These are phyloP conservation scores for Prorops nasuta DNA, from an alignment of 1,140 invertebrate species.

Conservation along the genomic window DNA sequence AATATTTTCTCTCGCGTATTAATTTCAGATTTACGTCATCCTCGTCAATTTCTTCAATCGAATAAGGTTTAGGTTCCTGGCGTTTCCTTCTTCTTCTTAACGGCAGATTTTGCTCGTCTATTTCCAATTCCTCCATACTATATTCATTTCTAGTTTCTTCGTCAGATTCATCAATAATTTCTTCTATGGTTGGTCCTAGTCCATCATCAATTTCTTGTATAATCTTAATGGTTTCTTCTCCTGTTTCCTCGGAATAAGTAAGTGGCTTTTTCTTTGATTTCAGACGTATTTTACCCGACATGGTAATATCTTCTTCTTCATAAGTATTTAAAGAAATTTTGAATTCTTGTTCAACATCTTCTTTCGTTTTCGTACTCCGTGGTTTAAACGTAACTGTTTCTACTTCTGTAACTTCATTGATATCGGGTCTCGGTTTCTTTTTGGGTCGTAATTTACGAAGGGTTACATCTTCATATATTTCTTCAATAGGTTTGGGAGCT, in stretches of 20 bases:
- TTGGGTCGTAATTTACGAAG: constrained; percentile 69
- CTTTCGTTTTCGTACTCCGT: constrained; percentile 69
- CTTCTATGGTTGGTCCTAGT: constrained; percentile 66
- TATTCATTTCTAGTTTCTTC: constrained; percentile 64
- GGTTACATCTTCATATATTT: constrained; percentile 70
- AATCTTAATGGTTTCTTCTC: constrained; percentile 71
- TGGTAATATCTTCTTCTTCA: constrained; percentile 81
- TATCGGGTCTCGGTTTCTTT: constrained; percentile 62
- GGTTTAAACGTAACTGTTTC: constrained; percentile 76
- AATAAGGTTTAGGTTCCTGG: neutral
- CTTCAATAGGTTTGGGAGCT: constrained; percentile 62
- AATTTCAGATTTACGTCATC: constrained; percentile 59
- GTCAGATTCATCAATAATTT: constrained; percentile 65
- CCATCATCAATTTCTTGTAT: constrained; percentile 68
- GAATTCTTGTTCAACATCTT: constrained; percentile 84
- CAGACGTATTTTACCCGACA: constrained; percentile 79
- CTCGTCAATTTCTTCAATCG: constrained; percentile 50
- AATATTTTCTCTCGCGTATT: constrained; percentile 54
- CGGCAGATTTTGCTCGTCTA: constrained; percentile 56
- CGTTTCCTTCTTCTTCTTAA: constrained; percentile 46
- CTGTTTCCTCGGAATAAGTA: constrained; percentile 71
- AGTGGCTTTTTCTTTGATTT: constrained; percentile 66
- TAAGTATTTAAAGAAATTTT: constrained; percentile 80
- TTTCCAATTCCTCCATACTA: constrained; percentile 57
- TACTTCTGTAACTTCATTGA: constrained; percentile 69